Conservation (phyloP, 2,113 vertebrate genomes). For the Madoqua kirkii region DNA sequence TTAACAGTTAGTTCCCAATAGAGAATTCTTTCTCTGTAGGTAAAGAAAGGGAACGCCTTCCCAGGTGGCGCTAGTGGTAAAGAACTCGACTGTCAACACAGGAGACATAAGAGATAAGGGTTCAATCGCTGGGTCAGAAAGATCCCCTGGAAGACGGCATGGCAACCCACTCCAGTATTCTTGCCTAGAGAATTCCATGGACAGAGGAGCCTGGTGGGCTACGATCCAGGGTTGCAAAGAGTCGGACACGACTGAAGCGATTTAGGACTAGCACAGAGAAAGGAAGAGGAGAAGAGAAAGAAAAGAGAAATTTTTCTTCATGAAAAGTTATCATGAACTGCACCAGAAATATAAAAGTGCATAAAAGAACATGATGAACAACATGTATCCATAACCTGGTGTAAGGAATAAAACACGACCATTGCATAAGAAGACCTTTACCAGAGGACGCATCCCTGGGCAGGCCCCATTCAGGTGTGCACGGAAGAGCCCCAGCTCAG, state of each 20-base stretch:
- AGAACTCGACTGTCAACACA: neutral
- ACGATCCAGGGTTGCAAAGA: neutral
- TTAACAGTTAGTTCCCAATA: neutral
- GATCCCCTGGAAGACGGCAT: neutral
- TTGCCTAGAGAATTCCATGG: neutral
- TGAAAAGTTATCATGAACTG: neutral
- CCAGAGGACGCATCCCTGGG: neutral
- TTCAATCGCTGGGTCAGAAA: neutral
- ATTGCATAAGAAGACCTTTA: neutral
- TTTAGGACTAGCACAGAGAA: neutral
- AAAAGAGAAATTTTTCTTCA: neutral
- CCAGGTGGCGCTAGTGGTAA: neutral
- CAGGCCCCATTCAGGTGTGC: neutral
- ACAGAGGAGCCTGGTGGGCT: neutral
- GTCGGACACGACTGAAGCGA: rapidly evolving
- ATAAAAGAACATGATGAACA: neutral
- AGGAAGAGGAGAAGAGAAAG: rapidly evolving
- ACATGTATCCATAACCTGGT: too few species aligned
- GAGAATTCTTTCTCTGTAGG: neutral
- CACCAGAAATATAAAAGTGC: neutral
- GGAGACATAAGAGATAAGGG: neutral
- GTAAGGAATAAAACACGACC: too few species aligned
- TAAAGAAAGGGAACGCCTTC: neutral
- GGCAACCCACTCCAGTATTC: neutral
- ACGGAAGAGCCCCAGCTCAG: conserved; percentile 9